A percentile compares a stretch with the other conserved stretches of the same genome.
These are phyloP conservation scores for Bombus breviceps DNA, from an alignment of 1,140 invertebrate species.

Conservation along the genomic window DNA sequence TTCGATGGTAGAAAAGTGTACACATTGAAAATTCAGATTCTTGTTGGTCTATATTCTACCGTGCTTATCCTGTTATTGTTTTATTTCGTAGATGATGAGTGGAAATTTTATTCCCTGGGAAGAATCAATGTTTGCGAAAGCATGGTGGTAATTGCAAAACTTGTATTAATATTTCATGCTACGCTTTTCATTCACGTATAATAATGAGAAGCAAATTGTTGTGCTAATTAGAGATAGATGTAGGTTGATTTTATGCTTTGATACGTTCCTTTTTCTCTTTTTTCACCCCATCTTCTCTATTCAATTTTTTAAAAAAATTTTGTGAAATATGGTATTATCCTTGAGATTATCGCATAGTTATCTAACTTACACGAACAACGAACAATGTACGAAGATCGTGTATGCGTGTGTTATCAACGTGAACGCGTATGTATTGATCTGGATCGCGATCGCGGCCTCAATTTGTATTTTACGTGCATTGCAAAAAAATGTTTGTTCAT, in stretches of 20 bases:
- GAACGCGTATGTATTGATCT: not conserved
- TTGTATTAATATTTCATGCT: not conserved
- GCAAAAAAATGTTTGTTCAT: not conserved
- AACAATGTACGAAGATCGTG: not conserved
- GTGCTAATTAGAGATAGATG: not conserved
- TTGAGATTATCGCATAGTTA: too few relatives aligned
- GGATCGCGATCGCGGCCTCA: not conserved
- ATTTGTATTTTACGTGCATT: conserved; percentile 1
- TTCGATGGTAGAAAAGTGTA: not conserved
- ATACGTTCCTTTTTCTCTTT: too few relatives aligned
- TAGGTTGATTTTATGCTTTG: not conserved
- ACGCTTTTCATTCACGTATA: not conserved
- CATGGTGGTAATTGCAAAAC: not conserved
- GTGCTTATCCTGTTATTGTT: not conserved
- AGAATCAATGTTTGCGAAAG: not conserved
- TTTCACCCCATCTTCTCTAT: too few relatives aligned
- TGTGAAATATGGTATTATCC: too few relatives aligned
- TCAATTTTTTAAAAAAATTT: too few relatives aligned
- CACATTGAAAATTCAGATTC: not conserved
- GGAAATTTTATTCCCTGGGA: not conserved
- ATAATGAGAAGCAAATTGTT: not conserved
- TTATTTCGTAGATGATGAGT: not conserved
- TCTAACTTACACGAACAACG: too few relatives aligned
- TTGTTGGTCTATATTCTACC: not conserved
- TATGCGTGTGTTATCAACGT: not conserved